Evolutionary conservation across 2,797 vertebrate genomes (phyloP), one percentile per base, ranked within the genome.

Genomic region (Gymnoscopelus microlampas): DNA sequence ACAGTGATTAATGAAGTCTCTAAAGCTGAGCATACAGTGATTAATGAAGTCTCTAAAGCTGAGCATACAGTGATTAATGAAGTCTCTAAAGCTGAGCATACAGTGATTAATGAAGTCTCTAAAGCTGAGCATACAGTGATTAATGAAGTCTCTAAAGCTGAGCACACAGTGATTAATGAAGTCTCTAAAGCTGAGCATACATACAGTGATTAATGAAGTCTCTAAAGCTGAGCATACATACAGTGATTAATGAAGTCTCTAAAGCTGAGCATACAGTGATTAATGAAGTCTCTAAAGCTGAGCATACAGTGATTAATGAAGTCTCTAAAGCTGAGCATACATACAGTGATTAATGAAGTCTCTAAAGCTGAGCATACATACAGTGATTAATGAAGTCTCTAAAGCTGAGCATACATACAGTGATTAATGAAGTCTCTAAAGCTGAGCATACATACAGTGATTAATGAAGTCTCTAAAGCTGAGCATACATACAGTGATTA

Each of bases 11-110:
- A 53, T 47, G 10, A 63, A 4, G 4, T 53, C n/a, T 19, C 53
- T 1, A 15, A 23, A 3, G 7, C 11, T 53, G n/a, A 12, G 8
- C 13, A 5, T 32, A 10, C 12, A 47, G 3, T 8, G 8, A 5
- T 44, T 8, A 59, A 14, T 67, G 32, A 8, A 49, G 73, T 6
- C 72, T 56, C n/a, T n/a, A n/a, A n/a, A n/a, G n/a, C n/a, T n/a
- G n/a, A n/a, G n/a, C n/a, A n/a, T n/a, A n/a, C n/a, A n/a, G n/a
- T n/a, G n/a, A n/a, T n/a, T n/a, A n/a, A 53, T 47, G 10, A 63
- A 4, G 4, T 53, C n/a, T 19, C 53, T 1, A 15, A 23, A 3
- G 7, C 11, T 53, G n/a, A 12, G 8, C 13, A 5, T 32, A 10
- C 12, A 47, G 3, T 8, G 8, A 5, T 44, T 8, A 59, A 14